Evolutionary conservation across 2,797 vertebrate species (phyloP).

Genomic region (Chiloscyllium punctatum): DNA sequence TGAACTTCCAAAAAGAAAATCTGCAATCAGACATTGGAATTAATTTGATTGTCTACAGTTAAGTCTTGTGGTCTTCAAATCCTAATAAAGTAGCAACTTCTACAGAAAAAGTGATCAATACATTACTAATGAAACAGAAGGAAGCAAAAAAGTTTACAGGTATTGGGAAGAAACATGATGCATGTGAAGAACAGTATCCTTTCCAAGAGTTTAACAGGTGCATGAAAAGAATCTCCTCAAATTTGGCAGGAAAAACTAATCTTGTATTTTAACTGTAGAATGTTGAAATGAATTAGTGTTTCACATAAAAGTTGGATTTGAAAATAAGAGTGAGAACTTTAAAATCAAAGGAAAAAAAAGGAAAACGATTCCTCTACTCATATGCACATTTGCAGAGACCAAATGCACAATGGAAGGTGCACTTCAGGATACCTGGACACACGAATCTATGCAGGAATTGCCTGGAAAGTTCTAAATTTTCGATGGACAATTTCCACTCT

Average conservation of each 20-base stretch:
- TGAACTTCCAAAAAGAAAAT: not conserved
- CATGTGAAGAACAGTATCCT: not conserved
- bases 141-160: not conserved
- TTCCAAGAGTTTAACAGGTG: no score
- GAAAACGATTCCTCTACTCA: no score
- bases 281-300: not conserved
- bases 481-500: no score
- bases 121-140: not conserved
- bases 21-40: not conserved
- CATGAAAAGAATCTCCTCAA: not conserved
- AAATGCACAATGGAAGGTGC: no score
- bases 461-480: no score
- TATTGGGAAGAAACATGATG: not conserved
- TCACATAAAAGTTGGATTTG: not conserved
- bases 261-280: not conserved
- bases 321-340: no score
- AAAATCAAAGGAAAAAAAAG: not conserved
- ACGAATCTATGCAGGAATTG: no score
- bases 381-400: no score
- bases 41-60: not conserved
- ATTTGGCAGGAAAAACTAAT: not conserved
- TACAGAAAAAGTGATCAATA: not conserved
- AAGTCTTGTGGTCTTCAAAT: not conserved
- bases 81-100: not conserved
- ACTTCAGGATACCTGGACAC: no score